Conservation (phyloP, 2,113 vertebrate species). For the Dromaius novaehollandiae region DNA sequence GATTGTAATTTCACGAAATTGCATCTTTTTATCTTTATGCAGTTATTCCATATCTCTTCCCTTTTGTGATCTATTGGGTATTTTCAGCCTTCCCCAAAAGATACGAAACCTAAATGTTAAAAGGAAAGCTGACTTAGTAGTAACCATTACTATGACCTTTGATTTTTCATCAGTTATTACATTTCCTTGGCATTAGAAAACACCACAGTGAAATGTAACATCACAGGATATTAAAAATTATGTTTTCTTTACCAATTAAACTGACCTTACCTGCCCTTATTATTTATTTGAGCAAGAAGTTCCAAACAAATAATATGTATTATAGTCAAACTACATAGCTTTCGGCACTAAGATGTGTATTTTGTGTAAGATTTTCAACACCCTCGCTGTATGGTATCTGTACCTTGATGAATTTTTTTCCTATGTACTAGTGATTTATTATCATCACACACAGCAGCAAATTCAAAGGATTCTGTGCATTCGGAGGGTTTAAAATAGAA, state of each 20-base stretch:
- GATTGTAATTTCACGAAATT: conserved; percentile 13
- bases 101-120: conserved; percentile 27
- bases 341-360: no score
- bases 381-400: background rate
- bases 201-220: conserved; percentile 15
- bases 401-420: background rate
- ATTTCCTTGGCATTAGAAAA: conserved; percentile 37
- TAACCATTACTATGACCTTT: conserved; percentile 30
- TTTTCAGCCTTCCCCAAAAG: conserved; percentile 68
- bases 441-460: background rate
- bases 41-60: conserved; percentile 56
- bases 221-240: conserved; percentile 38
- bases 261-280: background rate
- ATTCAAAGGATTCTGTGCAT: background rate
- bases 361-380: background rate
- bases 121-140: conserved; percentile 16
- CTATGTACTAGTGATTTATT: background rate
- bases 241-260: conserved; percentile 18
- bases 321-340: background rate
- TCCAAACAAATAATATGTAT: background rate
- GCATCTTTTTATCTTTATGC: background rate
- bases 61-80: conserved; percentile 39
- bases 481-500: background rate
- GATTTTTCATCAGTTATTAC: conserved; percentile 7
- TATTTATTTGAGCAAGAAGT: conserved; percentile 21